Evolutionary conservation across 2,113 vertebrate species (phyloP).

Genomic region (Peromyscus polionotus): DNA sequence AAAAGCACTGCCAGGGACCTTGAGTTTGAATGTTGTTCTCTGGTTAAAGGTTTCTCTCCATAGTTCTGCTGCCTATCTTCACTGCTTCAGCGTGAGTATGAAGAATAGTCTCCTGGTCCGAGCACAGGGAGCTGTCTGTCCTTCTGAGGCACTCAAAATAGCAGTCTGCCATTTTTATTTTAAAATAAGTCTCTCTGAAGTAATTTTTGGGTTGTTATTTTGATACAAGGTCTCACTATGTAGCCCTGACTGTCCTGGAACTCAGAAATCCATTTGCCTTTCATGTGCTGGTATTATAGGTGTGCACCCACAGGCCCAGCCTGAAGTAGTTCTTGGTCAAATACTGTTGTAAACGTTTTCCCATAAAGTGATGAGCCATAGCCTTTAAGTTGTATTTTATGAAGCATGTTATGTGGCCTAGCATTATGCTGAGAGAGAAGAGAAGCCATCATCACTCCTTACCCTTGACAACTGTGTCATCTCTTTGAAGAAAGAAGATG

Average conservation of each 20-base stretch:
- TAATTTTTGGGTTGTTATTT: background rate
- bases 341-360: background rate
- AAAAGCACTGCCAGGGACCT: background rate
- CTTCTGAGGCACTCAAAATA: slow-evolving; percentile 44
- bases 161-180: slow-evolving; percentile 43
- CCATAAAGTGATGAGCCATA: background rate
- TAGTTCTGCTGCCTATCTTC: background rate
- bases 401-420: background rate
- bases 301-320: background rate
- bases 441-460: background rate
- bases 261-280: background rate
- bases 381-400: slow-evolving; percentile 30
- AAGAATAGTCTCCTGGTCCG: background rate
- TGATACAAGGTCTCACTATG: background rate
- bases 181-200: slow-evolving; percentile 37
- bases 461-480: background rate
- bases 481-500: slow-evolving; percentile 16
- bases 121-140: background rate
- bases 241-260: background rate
- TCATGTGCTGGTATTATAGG: background rate
- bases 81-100: background rate
- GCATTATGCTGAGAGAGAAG: background rate
- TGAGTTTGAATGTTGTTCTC: background rate
- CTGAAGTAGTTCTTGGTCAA: background rate
- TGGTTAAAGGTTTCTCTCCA: background rate